Percentiles rank a stretch among this genome's conserved stretches.
These are phyloP conservation scores for Laupala kohalensis DNA, from an alignment of 1,140 invertebrate species.

Conservation along the genomic window DNA sequence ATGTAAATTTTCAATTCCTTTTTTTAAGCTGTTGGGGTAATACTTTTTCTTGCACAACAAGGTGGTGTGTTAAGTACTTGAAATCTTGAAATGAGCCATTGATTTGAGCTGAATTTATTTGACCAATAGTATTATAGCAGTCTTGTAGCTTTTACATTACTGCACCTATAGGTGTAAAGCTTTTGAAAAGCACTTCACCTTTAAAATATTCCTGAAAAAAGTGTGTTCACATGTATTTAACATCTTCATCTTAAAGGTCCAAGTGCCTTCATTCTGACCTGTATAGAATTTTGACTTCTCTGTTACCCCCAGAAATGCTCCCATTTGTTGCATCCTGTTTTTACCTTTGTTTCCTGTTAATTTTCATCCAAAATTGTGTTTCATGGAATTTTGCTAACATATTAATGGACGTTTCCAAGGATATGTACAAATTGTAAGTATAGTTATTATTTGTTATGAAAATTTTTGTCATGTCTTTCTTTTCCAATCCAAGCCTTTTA, in stretches of 20 bases:
- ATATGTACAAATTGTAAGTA: slow-evolving; percentile 17
- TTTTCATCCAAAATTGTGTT: slow-evolving; percentile 17
- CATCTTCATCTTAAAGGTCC: background rate
- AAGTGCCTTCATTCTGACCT: background rate
- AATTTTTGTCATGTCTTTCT: background rate
- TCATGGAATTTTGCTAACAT: slow-evolving; percentile 17
- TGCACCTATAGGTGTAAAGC: background rate
- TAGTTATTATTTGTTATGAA: slow-evolving; percentile 2
- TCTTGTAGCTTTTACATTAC: no score
- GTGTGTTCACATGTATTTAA: background rate
- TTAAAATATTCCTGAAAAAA: background rate
- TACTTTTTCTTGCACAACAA: no score
- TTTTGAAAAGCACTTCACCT: background rate
- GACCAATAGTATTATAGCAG: no score
- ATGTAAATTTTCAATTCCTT: no score
- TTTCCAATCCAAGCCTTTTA: background rate
- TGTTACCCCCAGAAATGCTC: background rate
- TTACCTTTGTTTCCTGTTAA: slow-evolving; percentile 11
- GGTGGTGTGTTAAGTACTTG: no score
- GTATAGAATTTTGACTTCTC: slow-evolving; percentile 1
- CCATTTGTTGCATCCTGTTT: slow-evolving; percentile 6
- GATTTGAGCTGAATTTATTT: no score
- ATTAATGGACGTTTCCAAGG: slow-evolving; percentile 15
- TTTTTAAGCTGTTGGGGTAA: no score
- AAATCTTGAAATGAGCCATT: no score